A percentile compares a stretch with the other conserved stretches of the same genome.
These are phyloP conservation scores for Aptenodytes forsteri DNA, from an alignment of 2,113 vertebrate species.

Conservation along the genomic window DNA sequence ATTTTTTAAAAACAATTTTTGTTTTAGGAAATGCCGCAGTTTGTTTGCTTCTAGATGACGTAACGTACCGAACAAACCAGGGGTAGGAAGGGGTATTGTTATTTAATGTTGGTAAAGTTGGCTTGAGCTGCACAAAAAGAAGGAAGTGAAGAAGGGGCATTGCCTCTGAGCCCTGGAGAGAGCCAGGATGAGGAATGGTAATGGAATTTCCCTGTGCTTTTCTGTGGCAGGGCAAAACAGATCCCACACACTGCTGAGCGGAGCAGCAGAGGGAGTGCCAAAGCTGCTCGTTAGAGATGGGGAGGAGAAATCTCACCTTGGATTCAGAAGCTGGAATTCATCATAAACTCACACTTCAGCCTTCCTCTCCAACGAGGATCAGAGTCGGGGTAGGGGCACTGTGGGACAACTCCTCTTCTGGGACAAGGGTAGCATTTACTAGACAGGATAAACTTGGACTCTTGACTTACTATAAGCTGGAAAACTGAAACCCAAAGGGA, in stretches of 20 bases:
- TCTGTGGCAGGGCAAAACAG: background rate
- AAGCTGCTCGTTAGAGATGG: background rate
- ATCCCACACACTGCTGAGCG: background rate
- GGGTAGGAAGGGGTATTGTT: background rate
- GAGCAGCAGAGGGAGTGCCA: background rate
- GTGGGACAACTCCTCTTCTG: background rate
- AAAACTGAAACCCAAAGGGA: background rate
- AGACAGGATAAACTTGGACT: background rate
- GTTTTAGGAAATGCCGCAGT: background rate
- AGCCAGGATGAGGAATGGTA: background rate
- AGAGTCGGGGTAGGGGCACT: rapidly evolving
- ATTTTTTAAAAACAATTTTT: background rate
- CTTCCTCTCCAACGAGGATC: background rate
- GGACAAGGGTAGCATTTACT: background rate
- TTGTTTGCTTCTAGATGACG: background rate
- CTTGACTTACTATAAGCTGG: background rate
- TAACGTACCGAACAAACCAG: background rate
- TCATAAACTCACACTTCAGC: background rate
- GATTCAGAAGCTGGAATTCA: background rate
- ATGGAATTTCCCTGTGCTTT: background rate
- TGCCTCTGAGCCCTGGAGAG: background rate
- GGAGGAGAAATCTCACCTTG: background rate
- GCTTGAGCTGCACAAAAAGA: background rate
- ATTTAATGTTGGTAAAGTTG: background rate
- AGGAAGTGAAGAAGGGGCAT: background rate